phyloP scores from a whole-genome alignment of 2,797 vertebrate species.

The Rhadinocentrus ornatus region DNA sequence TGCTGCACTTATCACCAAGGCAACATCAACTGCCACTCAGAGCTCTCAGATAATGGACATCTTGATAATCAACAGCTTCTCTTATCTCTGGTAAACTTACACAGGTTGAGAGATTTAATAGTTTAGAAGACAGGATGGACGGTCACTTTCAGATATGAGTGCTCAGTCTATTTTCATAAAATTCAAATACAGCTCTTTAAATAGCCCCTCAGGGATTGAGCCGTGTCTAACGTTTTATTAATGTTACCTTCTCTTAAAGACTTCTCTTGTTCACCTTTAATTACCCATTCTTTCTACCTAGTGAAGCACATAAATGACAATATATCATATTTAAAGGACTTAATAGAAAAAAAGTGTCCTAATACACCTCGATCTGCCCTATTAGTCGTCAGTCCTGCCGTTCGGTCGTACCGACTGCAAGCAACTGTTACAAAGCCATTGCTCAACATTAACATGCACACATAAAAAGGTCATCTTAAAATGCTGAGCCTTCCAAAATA shows the following conservation, averaged over 20 bases:
- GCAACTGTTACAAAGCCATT: neutral
- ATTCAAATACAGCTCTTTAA: neutral
- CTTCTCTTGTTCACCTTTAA: neutral
- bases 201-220: no score
- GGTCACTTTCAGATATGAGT: no score
- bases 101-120: no score
- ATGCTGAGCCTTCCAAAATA: neutral
- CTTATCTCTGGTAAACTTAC: no score
- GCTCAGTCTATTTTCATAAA: no score
- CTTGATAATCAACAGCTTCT: no score
- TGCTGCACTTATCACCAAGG: no score
- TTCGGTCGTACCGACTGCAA: constrained; percentile 1
- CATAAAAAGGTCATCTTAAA: constrained; percentile 6
- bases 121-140: no score
- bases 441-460: no score
- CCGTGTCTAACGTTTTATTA: neutral
- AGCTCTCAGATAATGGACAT: no score
- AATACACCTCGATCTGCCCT: neutral
- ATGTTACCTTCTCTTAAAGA: neutral
- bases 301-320: neutral
- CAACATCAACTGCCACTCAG: no score
- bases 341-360: neutral
- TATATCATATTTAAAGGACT: neutral
- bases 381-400: neutral
- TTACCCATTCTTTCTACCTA: neutral